Conservation (phyloP, 2,888 invertebrate genomes). For the Diarsia mendica region DNA sequence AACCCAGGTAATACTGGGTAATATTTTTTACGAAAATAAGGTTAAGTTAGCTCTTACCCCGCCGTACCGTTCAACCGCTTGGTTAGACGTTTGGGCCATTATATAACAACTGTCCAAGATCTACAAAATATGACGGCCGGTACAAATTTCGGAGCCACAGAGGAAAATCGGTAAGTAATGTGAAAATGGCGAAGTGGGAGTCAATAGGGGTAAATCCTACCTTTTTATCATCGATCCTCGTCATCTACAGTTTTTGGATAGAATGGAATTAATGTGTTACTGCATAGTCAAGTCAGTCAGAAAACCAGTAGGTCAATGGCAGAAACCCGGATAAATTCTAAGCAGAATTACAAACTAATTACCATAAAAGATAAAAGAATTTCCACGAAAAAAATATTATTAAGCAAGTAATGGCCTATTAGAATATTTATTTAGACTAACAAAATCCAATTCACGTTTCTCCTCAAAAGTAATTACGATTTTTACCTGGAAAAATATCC, state of each 20-base stretch:
- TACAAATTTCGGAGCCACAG: neutral
- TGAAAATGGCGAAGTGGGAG: neutral
- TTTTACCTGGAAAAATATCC: constrained; percentile 16
- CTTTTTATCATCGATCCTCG: neutral
- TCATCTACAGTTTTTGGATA: neutral
- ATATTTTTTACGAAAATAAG: too few species aligned
- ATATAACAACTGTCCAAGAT: neutral
- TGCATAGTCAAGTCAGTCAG: too few species aligned
- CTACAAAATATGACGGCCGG: neutral
- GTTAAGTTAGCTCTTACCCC: too few species aligned
- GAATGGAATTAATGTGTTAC: neutral
- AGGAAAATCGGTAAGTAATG: neutral
- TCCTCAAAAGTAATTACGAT: constrained; percentile 20
- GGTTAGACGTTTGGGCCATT: too few species aligned
- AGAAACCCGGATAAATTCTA: too few species aligned
- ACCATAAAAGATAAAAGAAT: neutral
- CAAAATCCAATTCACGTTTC: constrained; percentile 8
- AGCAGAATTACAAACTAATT: neutral
- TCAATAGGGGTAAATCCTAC: neutral
- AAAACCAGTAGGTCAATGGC: neutral
- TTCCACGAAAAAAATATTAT: constrained; percentile 3
- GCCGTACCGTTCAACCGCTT: too few species aligned
- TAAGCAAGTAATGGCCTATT: neutral
- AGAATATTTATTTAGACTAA: constrained; percentile 8
- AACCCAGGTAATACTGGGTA: too few species aligned